Evolutionary conservation across 2,113 vertebrate genomes (phyloP).

Genomic region (Gobius niger): DNA sequence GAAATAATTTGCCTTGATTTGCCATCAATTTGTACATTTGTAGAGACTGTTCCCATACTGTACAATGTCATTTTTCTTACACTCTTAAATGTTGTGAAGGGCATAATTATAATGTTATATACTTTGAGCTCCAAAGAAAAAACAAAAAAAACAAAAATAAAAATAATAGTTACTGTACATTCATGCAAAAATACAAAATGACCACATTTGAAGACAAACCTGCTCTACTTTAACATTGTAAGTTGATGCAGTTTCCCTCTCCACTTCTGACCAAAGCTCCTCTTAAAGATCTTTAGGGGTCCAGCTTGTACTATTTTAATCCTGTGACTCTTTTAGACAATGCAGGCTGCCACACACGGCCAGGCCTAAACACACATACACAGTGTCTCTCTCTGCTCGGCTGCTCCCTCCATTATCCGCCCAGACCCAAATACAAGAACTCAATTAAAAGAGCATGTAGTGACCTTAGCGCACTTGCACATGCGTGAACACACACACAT

Average conservation of each 20-base stretch:
- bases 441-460: slow-evolving; percentile 74
- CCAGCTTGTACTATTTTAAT: slow-evolving; percentile 13
- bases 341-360: slow-evolving; percentile 14
- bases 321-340: slow-evolving; percentile 7
- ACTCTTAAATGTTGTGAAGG: too few relatives aligned
- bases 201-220: too few relatives aligned
- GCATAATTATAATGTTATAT: too few relatives aligned
- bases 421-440: slow-evolving; percentile 67
- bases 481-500: slow-evolving; percentile 33
- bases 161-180: too few relatives aligned
- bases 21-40: too few relatives aligned
- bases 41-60: too few relatives aligned
- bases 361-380: slow-evolving; percentile 33
- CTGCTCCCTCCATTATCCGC: slow-evolving; percentile 61
- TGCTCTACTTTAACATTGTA: too few relatives aligned
- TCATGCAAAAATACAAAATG: too few relatives aligned
- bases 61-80: too few relatives aligned
- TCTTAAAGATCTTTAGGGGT: slow-evolving; percentile 28
- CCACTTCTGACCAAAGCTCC: not conserved
- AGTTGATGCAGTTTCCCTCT: not conserved
- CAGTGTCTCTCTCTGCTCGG: slow-evolving; percentile 62
- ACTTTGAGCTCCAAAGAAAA: too few relatives aligned
- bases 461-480: slow-evolving; percentile 68
- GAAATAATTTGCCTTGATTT: too few relatives aligned
- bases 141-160: too few relatives aligned